Evolutionary conservation across 2,797 vertebrate species (phyloP).

Genomic region (Halcyon smyrnensis): DNA sequence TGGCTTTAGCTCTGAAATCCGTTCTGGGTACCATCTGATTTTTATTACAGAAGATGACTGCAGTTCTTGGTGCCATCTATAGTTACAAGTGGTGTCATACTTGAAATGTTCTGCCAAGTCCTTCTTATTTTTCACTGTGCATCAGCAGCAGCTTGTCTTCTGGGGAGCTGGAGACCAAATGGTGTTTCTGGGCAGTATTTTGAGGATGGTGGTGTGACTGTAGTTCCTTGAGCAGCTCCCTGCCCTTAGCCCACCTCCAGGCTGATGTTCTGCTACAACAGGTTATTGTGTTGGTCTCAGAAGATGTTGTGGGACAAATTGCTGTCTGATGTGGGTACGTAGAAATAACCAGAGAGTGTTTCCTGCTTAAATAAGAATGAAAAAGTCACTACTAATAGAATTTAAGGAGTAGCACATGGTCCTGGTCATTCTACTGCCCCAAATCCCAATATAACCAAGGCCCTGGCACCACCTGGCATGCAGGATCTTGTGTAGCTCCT

Average conservation of each 20-base stretch:
- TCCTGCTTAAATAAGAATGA: neutral
- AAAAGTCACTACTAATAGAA: neutral
- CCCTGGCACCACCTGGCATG: too few relatives aligned
- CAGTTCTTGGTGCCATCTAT: neutral
- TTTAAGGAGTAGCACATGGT: neutral
- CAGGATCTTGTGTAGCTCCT: too few relatives aligned
- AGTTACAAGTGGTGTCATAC: neutral
- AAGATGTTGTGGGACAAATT: neutral
- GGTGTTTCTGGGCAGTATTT: neutral
- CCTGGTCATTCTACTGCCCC: too few relatives aligned
- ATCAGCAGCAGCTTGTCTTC: neutral
- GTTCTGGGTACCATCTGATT: neutral
- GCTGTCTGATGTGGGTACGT: too few relatives aligned
- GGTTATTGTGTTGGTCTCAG: neutral
- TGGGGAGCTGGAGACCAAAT: neutral
- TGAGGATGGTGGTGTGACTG: neutral
- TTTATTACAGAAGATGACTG: neutral
- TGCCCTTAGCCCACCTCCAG: neutral
- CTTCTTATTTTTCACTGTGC: neutral
- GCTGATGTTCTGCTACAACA: rapidly evolving
- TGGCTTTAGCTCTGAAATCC: neutral
- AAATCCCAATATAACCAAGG: too few relatives aligned
- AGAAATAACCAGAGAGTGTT: neutral
- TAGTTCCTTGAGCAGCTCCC: neutral
- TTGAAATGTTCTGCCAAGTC: neutral